Conservation (phyloP, 2,113 vertebrate genomes). For the Cyphomyrus discorhynchus region DNA sequence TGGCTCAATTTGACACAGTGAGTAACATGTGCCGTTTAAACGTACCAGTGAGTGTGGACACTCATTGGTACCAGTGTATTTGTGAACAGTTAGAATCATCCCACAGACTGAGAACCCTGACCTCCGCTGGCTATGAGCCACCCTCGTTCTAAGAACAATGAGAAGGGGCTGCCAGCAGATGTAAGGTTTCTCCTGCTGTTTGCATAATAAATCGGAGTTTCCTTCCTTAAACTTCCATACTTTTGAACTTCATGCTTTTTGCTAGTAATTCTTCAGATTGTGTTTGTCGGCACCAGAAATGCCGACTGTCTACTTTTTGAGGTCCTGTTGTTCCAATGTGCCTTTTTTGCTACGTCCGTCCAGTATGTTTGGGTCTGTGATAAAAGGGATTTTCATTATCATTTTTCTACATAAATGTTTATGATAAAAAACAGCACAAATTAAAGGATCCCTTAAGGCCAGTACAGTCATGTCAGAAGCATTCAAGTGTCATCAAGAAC, state of each 20-base stretch:
- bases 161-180: slow-evolving; percentile 50
- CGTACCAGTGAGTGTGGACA: neutral
- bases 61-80: neutral
- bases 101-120: slow-evolving; percentile 25
- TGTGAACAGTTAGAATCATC: neutral
- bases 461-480: neutral
- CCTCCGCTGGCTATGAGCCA: slow-evolving; percentile 32
- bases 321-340: neutral
- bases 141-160: slow-evolving; percentile 44
- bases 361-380: neutral
- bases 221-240: slow-evolving; percentile 36
- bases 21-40: neutral
- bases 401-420: neutral
- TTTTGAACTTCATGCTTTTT: neutral
- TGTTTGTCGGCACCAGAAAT: neutral
- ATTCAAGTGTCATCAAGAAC: neutral
- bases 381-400: neutral
- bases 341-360: neutral
- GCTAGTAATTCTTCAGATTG: neutral
- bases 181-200: slow-evolving; percentile 14
- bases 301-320: neutral
- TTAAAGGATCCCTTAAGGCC: neutral
- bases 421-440: neutral
- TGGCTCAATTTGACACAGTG: neutral
- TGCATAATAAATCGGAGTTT: slow-evolving; percentile 45